Evolutionary conservation across 2,797 vertebrate species (phyloP), one percentile per base, ranked within the genome.

Genomic region (Eurystomus glaucurus): DNA sequence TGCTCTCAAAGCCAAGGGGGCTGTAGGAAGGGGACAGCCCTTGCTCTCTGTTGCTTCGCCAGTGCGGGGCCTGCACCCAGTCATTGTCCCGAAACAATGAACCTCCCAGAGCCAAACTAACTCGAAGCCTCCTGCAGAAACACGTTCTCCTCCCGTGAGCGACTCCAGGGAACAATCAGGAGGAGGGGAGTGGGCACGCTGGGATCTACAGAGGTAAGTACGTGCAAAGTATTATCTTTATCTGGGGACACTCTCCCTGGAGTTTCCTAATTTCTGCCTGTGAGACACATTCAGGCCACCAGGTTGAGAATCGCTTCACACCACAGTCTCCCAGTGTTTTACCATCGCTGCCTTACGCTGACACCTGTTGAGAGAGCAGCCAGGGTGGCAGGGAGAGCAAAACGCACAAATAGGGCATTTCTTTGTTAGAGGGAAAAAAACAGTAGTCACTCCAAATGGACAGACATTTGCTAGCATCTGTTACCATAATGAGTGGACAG

Each of bases 1-100:
- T 25, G 71, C 97, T 93, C 29, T 4, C 94, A 91, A 93, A 97
- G 95, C 90, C 15, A 12, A 96, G 85, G 66, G 93, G 80, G 76
- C 87, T 91, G 54, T 68, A 14, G n/a, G 66, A 96, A 94, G 58
- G 87, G 94, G 93, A 9, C 88, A 69, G 97, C 70, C 92, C 93
- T 33, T 25, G 74, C 79, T 94, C 94, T 94, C 92, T 86, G 86
- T 94, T 74, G 76, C 93, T 91, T 91, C 75, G 80, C 83, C 86
- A 70, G 70, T 22, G 0, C 35, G 17, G 43, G 6, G 85, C 37
- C 57, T 29, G 78, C 0, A 2, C 66, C 68, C 76, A 41, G 33
- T 1, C 58, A n/a, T 17, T 61, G 81, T 94, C 41, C 92, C 2
- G 1, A 18, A 8, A 91, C 82, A 83, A 70, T 20, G 69, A 72